Conservation (phyloP, 2,113 vertebrate species). For the Gavialis gangeticus region DNA sequence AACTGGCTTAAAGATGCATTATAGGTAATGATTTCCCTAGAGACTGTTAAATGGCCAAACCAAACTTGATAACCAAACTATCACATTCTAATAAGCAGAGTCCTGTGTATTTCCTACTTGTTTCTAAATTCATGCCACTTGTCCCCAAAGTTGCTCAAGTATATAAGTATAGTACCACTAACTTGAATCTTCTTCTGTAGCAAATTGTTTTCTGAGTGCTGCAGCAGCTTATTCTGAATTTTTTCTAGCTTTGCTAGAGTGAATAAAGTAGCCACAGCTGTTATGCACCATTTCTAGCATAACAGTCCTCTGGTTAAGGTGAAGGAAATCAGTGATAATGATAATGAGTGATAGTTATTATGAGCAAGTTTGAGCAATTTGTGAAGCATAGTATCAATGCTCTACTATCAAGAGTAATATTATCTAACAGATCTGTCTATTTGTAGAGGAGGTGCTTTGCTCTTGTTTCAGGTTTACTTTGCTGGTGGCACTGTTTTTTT, state of each 20-base stretch:
- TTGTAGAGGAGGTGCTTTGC: slow-evolving; percentile 3
- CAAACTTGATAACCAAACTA: background rate
- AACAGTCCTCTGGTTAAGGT: background rate
- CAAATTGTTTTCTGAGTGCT: slow-evolving; percentile 25
- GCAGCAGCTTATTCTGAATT: background rate
- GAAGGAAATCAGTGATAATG: slow-evolving; percentile 20
- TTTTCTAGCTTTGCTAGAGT: background rate
- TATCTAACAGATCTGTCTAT: slow-evolving; percentile 33
- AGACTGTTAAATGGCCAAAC: background rate
- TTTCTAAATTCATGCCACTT: slow-evolving; percentile 9
- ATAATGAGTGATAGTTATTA: no score
- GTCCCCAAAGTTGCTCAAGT: background rate
- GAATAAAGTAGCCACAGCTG: background rate
- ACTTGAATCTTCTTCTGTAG: background rate
- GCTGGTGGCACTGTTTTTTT: slow-evolving; percentile 23
- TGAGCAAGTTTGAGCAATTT: slow-evolving; percentile 20
- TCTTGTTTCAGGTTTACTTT: slow-evolving; percentile 41
- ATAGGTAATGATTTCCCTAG: slow-evolving; percentile 5
- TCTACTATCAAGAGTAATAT: slow-evolving; percentile 27
- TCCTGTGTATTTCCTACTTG: slow-evolving; percentile 15
- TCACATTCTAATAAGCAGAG: background rate
- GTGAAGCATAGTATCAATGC: background rate
- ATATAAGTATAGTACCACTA: background rate
- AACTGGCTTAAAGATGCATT: background rate
- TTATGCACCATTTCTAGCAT: background rate